Conservation (phyloP, 2,797 vertebrate species). For the Momotus momota region DNA sequence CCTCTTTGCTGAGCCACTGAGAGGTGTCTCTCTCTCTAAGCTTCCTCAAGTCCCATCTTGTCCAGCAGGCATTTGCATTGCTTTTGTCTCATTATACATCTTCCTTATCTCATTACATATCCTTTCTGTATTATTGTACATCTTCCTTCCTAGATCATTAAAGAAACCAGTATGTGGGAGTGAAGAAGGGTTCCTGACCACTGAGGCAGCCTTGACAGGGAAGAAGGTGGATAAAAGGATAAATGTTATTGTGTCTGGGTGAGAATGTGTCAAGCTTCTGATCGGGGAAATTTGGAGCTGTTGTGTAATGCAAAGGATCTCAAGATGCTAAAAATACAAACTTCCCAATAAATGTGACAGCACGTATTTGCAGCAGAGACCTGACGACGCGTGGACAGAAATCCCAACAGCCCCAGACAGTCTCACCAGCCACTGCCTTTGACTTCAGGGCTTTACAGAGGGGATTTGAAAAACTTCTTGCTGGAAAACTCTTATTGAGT, state of each 20-base stretch:
- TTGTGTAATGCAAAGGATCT: not conserved
- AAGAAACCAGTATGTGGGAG: not conserved
- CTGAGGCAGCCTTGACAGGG: not conserved
- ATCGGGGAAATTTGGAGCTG: not conserved
- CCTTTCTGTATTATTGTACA: not conserved
- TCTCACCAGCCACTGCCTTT: not conserved
- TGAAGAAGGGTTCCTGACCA: not conserved
- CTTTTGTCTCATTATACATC: not conserved
- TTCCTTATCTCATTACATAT: not conserved
- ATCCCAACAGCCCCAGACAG: not conserved
- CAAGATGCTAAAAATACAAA: not conserved
- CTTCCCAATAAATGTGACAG: not conserved
- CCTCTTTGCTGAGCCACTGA: not conserved
- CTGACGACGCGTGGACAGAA: not conserved
- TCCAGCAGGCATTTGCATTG: not conserved
- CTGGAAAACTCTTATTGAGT: not conserved
- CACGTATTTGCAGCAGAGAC: not conserved
- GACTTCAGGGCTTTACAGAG: not conserved
- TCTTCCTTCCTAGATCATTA: not conserved
- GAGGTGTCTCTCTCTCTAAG: not conserved
- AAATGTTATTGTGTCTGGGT: not conserved
- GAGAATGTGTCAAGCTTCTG: not conserved
- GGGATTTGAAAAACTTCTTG: not conserved
- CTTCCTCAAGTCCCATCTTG: not conserved
- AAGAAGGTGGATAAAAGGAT: not conserved